phyloP scores from a whole-genome alignment of 1,140 invertebrate genomes.

The Macrostomum lignano region DNA sequence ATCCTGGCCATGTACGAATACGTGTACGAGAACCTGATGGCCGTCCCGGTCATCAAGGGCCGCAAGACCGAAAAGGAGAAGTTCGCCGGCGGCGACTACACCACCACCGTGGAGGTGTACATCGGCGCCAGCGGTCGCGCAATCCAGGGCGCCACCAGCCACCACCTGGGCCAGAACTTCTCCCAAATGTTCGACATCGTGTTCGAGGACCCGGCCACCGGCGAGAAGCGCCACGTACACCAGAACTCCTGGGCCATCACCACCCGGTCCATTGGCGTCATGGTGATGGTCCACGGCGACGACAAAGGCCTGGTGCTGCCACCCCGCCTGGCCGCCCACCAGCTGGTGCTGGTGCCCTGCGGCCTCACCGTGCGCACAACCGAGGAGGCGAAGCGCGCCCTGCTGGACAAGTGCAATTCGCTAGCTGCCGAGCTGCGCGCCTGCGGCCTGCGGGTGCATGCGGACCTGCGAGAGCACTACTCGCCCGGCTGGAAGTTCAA shows the following conservation, averaged over 20 bases:
- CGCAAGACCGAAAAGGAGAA: conserved; percentile 96
- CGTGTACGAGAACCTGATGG: conserved; percentile 68
- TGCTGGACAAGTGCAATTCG: conserved; percentile 42
- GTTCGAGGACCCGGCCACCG: conserved; percentile 64
- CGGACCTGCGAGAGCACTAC: conserved; percentile 75
- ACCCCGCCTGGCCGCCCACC: conserved; percentile 50
- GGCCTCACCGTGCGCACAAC: conserved; percentile 57
- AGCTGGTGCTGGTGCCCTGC: conserved; percentile 69
- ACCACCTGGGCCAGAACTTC: conserved; percentile 93
- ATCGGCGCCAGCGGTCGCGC: conserved; percentile 69
- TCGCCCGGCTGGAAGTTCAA: conserved; percentile 99
- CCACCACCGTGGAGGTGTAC: conserved; percentile 82
- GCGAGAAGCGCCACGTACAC: conserved; percentile 53
- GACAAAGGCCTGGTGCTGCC: conserved; percentile 80
- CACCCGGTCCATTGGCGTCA: conserved; percentile 70
- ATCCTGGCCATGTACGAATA: conserved; percentile 48
- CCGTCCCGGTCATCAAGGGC: conserved; percentile 74
- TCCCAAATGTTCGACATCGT: conserved; percentile 96
- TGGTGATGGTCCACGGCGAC: conserved; percentile 87
- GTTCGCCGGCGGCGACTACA: conserved; percentile 89
- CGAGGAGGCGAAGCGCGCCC: conserved; percentile 37
- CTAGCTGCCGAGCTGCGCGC: conserved; percentile 24
- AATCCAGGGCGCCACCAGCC: conserved; percentile 79
- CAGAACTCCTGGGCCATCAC: conserved; percentile 97
- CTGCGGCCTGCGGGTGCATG: conserved; percentile 31